These are phyloP conservation scores for Dryoscopus gambensis DNA, from an alignment of 2,113 vertebrate genomes.

Conservation along the genomic window DNA sequence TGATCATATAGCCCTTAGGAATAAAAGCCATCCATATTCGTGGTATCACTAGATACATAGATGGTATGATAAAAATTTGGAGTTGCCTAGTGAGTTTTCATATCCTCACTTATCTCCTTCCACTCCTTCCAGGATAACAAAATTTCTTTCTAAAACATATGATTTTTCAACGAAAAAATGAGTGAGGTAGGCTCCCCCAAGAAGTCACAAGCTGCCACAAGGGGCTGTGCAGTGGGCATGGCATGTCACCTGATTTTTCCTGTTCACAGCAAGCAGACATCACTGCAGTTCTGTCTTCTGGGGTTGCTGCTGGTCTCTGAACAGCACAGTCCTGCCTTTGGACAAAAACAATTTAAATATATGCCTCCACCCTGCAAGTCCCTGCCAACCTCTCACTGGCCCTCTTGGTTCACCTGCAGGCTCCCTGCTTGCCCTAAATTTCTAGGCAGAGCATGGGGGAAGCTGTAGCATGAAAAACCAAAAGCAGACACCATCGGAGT, in stretches of 20 bases:
- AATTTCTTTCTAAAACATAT: background rate
- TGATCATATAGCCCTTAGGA: background rate
- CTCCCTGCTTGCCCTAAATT: background rate
- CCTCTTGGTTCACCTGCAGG: background rate
- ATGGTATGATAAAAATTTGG: background rate
- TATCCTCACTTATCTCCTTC: background rate
- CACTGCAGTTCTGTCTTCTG: background rate
- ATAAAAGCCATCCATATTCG: background rate
- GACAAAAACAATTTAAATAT: background rate
- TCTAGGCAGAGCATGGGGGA: background rate
- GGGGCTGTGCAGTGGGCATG: background rate
- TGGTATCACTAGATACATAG: background rate
- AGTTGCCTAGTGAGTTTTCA: background rate
- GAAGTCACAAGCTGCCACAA: background rate
- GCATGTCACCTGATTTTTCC: rapidly evolving
- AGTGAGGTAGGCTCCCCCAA: background rate
- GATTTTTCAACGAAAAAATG: background rate
- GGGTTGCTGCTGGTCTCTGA: background rate
- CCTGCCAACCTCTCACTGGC: background rate
- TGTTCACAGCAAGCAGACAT: background rate
- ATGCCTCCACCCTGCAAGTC: background rate
- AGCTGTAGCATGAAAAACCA: background rate
- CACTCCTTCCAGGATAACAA: background rate
- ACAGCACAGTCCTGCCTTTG: background rate
- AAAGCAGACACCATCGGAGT: background rate